Evolutionary conservation across 2,113 vertebrate species (phyloP).

Genomic region (Lepidothrix coronata): DNA sequence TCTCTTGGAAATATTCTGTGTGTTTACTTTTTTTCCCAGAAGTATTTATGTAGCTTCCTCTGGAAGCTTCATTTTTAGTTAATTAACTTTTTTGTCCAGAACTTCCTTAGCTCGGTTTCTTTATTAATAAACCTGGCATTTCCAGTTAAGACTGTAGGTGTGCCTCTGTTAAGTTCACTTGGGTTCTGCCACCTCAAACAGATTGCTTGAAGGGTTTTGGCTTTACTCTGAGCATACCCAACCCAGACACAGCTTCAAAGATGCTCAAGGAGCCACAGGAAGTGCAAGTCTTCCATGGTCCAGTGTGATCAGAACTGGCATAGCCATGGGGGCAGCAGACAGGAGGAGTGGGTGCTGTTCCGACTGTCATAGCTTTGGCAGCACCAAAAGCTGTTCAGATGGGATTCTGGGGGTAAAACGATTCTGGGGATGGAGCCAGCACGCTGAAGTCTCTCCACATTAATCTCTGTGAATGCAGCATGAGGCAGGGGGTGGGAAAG

Average conservation of each 20-base stretch:
- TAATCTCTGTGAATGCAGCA: background rate
- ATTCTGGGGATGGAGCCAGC: rapidly evolving
- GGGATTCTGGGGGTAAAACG: background rate
- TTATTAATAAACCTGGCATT: constrained; percentile 10
- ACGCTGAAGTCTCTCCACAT: background rate
- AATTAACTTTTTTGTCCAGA: constrained; percentile 41
- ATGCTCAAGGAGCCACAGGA: background rate
- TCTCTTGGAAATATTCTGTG: constrained; percentile 21
- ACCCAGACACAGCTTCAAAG: background rate
- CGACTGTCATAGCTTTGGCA: background rate
- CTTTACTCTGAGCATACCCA: background rate
- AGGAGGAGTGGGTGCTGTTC: rapidly evolving
- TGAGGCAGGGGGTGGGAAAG: background rate
- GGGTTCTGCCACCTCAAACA: background rate
- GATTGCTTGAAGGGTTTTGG: background rate
- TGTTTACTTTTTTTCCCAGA: constrained; percentile 26
- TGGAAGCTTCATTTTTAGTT: constrained; percentile 50
- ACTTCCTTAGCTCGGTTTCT: constrained; percentile 6
- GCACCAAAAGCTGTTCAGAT: background rate
- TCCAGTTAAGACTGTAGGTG: background rate
- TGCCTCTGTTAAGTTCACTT: background rate
- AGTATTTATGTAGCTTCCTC: constrained; percentile 56
- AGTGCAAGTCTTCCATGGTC: background rate
- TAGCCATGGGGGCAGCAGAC: background rate
- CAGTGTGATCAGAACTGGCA: rapidly evolving